phyloP scores from a whole-genome alignment of 2,797 vertebrate genomes.

The Sphenodon punctatus region DNA sequence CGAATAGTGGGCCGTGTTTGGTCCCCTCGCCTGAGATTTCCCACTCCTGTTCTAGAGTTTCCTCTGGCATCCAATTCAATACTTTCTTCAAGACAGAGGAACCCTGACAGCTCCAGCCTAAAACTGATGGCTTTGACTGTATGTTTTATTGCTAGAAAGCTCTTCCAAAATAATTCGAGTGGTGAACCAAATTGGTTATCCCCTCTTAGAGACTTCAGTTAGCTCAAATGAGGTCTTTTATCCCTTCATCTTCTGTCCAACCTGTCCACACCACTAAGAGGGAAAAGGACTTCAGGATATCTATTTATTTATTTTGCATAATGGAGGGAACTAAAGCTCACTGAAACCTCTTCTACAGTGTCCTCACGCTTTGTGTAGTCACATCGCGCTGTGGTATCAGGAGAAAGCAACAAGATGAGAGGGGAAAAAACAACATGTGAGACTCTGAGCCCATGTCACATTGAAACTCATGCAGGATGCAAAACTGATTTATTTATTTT shows the following conservation, averaged over 20 bases:
- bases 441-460: neutral
- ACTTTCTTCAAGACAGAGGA: accelerated
- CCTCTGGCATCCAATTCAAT: neutral
- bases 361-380: slow-evolving; percentile 14
- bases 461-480: slow-evolving; percentile 39
- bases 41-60: slow-evolving; percentile 22
- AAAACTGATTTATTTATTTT: neutral
- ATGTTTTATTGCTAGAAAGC: slow-evolving; percentile 3
- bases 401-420: slow-evolving; percentile 13
- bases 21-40: too few species aligned
- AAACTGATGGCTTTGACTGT: neutral
- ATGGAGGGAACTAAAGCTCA: too few species aligned
- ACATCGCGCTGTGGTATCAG: slow-evolving; percentile 20
- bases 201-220: slow-evolving; percentile 7
- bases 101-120: neutral
- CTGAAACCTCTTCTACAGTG: slow-evolving; percentile 33
- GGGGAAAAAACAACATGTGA: slow-evolving; percentile 13
- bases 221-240: slow-evolving; percentile 2
- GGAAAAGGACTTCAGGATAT: neutral
- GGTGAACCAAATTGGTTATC: neutral
- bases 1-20: too few species aligned
- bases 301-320: too few species aligned
- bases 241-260: neutral
- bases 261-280: slow-evolving; percentile 11
- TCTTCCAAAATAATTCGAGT: neutral